These are phyloP conservation scores for Pitangus sulphuratus DNA, from an alignment of 2,797 vertebrate genomes.

Conservation along the genomic window DNA sequence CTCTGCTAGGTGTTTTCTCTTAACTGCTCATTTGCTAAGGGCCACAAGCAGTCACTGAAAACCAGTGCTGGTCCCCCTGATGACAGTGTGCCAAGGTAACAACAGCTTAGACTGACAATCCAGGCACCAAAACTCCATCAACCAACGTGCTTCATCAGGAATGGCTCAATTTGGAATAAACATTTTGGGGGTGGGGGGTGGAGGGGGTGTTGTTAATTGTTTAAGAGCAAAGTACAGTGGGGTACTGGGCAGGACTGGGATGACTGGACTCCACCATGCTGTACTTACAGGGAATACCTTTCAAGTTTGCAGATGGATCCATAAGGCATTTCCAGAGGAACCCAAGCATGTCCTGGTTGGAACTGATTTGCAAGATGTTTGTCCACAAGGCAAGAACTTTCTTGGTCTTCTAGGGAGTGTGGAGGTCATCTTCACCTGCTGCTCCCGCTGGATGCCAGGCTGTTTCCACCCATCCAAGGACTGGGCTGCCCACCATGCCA, in stretches of 20 bases:
- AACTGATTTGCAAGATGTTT: neutral
- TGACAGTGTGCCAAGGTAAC: neutral
- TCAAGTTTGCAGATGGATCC: neutral
- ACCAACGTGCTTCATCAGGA: neutral
- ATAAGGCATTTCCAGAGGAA: neutral
- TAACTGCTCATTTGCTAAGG: neutral
- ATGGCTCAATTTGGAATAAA: neutral
- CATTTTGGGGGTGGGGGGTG: accelerated
- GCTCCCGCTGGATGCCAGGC: neutral
- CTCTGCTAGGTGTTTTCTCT: neutral
- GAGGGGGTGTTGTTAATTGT: neutral
- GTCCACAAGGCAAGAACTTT: neutral
- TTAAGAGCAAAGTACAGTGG: neutral
- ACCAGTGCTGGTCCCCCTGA: neutral
- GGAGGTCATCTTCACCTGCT: neutral
- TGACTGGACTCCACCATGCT: neutral
- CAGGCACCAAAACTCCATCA: neutral
- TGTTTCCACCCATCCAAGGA: neutral
- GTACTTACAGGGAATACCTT: neutral
- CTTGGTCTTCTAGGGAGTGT: neutral
- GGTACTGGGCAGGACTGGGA: neutral
- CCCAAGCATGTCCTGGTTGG: neutral
- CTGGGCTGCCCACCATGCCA: neutral
- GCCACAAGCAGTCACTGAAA: neutral
- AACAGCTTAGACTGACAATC: neutral